Evolutionary conservation across 2,113 vertebrate species (phyloP).

Genomic region (Acrocephalus kingi): DNA sequence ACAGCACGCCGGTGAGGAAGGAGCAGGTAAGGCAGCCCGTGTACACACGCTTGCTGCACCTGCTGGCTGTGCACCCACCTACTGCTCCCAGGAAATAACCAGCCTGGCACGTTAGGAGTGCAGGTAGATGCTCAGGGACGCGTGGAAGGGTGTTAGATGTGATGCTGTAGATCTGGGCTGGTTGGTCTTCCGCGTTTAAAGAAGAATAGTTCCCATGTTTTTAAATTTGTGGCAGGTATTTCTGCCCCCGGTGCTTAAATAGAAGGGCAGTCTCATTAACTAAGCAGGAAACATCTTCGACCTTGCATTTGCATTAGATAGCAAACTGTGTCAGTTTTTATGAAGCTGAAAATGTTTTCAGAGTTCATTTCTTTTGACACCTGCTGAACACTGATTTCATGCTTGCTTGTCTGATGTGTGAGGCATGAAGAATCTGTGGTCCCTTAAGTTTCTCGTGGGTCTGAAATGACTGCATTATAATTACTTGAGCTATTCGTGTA

Average conservation of each 20-base stretch:
- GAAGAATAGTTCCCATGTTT: background rate
- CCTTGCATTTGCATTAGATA: background rate
- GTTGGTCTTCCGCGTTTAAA: rapidly evolving
- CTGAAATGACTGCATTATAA: constrained; percentile 18
- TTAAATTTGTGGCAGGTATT: background rate
- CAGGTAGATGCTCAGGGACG: rapidly evolving
- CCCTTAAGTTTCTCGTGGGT: background rate
- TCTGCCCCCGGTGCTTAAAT: background rate
- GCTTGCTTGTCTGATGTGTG: constrained; percentile 10
- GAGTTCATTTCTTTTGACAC: constrained; percentile 14
- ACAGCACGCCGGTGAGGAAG: constrained; percentile 84
- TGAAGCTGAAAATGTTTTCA: constrained; percentile 1
- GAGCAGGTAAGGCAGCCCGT: constrained; percentile 41
- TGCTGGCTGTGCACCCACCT: rapidly evolving
- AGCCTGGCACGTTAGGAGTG: background rate
- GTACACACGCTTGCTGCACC: rapidly evolving
- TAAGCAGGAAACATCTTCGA: background rate
- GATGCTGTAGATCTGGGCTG: background rate
- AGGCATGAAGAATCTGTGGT: constrained; percentile 14
- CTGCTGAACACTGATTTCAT: constrained; percentile 40
- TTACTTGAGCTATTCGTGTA: constrained; percentile 13
- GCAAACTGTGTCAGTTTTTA: background rate
- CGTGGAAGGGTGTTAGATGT: background rate
- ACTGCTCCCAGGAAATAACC: background rate
- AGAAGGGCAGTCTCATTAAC: background rate